Conservation (phyloP, 2,888 invertebrate species). For the Hartigia nigra region DNA sequence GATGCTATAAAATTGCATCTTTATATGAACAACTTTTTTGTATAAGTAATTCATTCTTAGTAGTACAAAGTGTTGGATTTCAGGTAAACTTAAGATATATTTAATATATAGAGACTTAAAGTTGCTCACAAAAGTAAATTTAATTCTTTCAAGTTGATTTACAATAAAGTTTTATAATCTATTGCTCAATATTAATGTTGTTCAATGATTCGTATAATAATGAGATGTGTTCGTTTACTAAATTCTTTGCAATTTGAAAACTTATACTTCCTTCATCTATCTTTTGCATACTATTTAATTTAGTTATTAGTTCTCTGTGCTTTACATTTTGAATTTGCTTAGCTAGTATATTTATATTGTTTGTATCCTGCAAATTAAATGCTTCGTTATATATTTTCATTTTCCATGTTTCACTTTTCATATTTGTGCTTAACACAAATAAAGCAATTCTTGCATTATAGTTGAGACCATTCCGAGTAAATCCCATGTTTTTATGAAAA, state of each 20-base stretch:
- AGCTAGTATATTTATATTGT: slow-evolving; percentile 34
- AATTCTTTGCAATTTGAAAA: slow-evolving; percentile 45
- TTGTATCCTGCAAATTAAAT: slow-evolving; percentile 40
- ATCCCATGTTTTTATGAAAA: slow-evolving; percentile 73
- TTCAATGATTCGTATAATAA: slow-evolving; percentile 34
- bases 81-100: background rate
- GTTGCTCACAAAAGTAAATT: background rate
- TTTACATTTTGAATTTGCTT: slow-evolving; percentile 41
- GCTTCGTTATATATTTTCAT: slow-evolving; percentile 47
- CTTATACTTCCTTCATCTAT: slow-evolving; percentile 35
- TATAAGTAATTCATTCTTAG: background rate
- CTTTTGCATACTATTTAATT: slow-evolving; percentile 41
- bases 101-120: background rate
- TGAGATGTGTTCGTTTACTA: slow-evolving; percentile 47
- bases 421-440: slow-evolving; percentile 44
- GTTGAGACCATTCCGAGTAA: slow-evolving; percentile 73
- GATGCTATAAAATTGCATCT: background rate
- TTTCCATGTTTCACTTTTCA: slow-evolving; percentile 37
- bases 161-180: background rate
- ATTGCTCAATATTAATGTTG: background rate
- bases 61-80: background rate
- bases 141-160: background rate
- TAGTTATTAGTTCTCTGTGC: slow-evolving; percentile 31
- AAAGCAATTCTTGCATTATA: slow-evolving; percentile 71
- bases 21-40: background rate